These are phyloP conservation scores for Cryptocheilus praepositus DNA, from an alignment of 2,888 invertebrate genomes.

Conservation along the genomic window DNA sequence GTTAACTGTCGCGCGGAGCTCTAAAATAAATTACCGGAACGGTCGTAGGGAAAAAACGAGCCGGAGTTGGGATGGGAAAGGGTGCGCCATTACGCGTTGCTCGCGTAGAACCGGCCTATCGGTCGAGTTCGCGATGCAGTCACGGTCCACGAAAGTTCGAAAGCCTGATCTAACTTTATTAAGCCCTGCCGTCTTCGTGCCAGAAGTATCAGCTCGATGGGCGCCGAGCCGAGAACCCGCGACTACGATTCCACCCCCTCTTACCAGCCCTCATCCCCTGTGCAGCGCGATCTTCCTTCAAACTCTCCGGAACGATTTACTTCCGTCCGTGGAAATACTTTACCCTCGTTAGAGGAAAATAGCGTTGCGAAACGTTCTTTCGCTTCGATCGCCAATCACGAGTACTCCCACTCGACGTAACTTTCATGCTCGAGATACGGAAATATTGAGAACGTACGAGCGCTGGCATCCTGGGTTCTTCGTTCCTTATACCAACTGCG, in stretches of 20 bases:
- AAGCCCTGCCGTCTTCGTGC: slow-evolving; percentile 47
- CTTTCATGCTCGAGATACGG: too few relatives aligned
- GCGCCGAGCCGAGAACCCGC: slow-evolving; percentile 32
- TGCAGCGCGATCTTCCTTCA: slow-evolving; percentile 1
- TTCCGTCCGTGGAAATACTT: slow-evolving; percentile 32
- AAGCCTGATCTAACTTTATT: slow-evolving; percentile 64
- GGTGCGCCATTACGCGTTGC: too few relatives aligned
- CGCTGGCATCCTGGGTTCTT: too few relatives aligned
- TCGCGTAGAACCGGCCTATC: slow-evolving; percentile 29
- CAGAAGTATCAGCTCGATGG: slow-evolving; percentile 39
- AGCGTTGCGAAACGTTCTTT: background rate
- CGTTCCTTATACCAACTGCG: too few relatives aligned
- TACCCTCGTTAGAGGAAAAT: slow-evolving; percentile 30
- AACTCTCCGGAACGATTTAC: slow-evolving; percentile 31
- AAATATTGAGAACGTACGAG: too few relatives aligned
- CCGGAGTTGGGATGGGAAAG: too few relatives aligned
- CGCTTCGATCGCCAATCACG: too few relatives aligned
- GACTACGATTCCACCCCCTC: slow-evolving; percentile 40
- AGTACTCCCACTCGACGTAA: too few relatives aligned
- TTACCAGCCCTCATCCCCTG: background rate
- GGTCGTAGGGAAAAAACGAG: too few relatives aligned
- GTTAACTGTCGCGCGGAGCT: too few relatives aligned
- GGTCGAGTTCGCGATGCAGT: slow-evolving; percentile 41
- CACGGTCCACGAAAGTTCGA: slow-evolving; percentile 49
- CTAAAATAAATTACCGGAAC: too few relatives aligned